Base-by-base conservation (phyloP, 53 echinoderm and acorn worm genomes). In the Astropecten irregularis region DNA sequence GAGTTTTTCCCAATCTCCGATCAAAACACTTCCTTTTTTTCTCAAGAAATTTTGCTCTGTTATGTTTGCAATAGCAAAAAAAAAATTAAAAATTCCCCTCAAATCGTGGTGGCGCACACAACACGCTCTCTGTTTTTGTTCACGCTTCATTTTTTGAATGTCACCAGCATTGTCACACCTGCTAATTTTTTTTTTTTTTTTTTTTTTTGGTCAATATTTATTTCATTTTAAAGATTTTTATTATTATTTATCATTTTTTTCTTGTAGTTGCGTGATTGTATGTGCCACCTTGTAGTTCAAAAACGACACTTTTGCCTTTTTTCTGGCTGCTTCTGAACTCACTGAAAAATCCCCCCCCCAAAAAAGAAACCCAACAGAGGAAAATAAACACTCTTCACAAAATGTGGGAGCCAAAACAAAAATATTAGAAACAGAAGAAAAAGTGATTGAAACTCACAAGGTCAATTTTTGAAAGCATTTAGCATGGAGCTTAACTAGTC, bases 51-150 rank as follows among this genome's bases (percentile, higher is more conserved):
- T 60, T 60, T 60, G 60, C 60, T 60, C 29, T 60, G 32, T 60
- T 32, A 32, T n/a, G n/a, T 42, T 42, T 42, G 6, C 42, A 42
- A 42, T n/a, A 42, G 42, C 6, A 42, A 42, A 42, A 42, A 42
- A 42, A 42, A 42, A 42, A 42, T 42, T 42, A 11, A 42, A 42
- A 11, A 42, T 42, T 42, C 6, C 11, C 42, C n/a, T 35, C 30
- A 42, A 58, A 38, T 76, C 23, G 22, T 79, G 79, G 79, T 79
- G 79, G 79, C 61, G 79, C 79, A 79, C 79, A 79, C 46, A 47
- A 60, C 61, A 61, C 48, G 60, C 47, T 47, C 9, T 44, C 30
- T 67, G 37, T 69, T 42, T 69, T 69, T 62, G 30, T 62, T 60
- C 79, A 79, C 79, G 62, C 79, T 79, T 79, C 36, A 47, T 62